Conservation (phyloP, 2,113 vertebrate species). For the Microcebus lehilahytsara region DNA sequence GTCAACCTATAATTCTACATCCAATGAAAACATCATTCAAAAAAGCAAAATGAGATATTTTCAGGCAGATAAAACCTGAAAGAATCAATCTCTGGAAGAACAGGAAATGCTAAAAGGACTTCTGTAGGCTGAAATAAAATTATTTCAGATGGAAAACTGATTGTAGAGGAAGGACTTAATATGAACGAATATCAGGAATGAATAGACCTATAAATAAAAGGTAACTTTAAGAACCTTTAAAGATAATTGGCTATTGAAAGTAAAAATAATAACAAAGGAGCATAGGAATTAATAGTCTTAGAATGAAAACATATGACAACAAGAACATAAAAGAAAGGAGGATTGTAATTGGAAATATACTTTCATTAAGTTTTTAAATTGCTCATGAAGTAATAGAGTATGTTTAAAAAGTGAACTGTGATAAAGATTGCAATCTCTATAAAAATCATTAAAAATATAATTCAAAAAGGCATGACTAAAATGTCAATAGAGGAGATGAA, state of each 20-base stretch:
- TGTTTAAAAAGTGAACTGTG: background rate
- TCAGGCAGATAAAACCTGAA: background rate
- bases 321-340: background rate
- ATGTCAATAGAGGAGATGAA: background rate
- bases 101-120: background rate
- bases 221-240: background rate
- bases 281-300: background rate
- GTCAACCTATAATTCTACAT: background rate
- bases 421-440: background rate
- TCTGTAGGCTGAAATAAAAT: background rate
- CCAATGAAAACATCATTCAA: background rate
- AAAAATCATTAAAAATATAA: conserved; percentile 18
- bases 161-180: background rate
- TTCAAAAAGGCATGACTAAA: background rate
- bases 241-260: background rate
- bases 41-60: background rate
- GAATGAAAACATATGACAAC: background rate
- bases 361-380: background rate
- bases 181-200: background rate
- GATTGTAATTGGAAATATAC: background rate
- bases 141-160: background rate
- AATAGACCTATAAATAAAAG: background rate
- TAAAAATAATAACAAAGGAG: conserved; percentile 34
- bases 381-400: background rate
- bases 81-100: background rate